phyloP scores from a whole-genome alignment of 2,113 vertebrate genomes.

The Gambusia holbrooki region DNA sequence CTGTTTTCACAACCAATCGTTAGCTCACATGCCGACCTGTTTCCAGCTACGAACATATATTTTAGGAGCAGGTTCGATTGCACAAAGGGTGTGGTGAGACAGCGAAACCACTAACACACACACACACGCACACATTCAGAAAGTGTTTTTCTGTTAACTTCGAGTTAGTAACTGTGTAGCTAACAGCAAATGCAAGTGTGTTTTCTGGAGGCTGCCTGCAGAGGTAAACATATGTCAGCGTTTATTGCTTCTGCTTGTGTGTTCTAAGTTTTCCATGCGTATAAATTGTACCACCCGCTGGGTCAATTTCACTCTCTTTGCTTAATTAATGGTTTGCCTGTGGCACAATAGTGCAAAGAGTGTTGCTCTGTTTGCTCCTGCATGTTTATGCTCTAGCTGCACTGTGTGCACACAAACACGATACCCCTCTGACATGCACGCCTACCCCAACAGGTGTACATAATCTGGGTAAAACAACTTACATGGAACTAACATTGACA shows the following conservation, averaged over 20 bases:
- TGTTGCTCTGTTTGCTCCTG: conserved; percentile 63
- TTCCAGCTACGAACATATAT: conserved; percentile 30
- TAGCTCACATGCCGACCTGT: conserved; percentile 32
- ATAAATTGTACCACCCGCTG: conserved; percentile 67
- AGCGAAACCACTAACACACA: not conserved
- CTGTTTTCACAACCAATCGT: conserved; percentile 45
- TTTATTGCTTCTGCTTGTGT: conserved; percentile 35
- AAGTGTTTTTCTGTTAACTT: conserved; percentile 40
- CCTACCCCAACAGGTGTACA: conserved; percentile 58
- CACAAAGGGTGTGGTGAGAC: conserved; percentile 7
- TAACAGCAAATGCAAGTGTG: conserved; percentile 12
- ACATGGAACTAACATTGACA: conserved; percentile 11
- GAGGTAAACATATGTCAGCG: conserved; percentile 26
- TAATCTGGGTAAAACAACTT: conserved; percentile 9
- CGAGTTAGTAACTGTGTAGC: conserved; percentile 34
- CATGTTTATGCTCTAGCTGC: conserved; percentile 46
- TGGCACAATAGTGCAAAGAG: conserved; percentile 64
- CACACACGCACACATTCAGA: not conserved
- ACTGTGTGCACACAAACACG: conserved; percentile 49
- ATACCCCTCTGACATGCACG: conserved; percentile 30
- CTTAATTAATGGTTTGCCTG: conserved; percentile 77
- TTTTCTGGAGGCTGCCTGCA: not conserved
- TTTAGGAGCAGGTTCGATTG: conserved; percentile 46
- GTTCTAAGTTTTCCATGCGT: conserved; percentile 25
- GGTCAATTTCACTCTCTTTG: conserved; percentile 72